Conservation (phyloP, 2,888 invertebrate species). For the Ormia ochracea region DNA sequence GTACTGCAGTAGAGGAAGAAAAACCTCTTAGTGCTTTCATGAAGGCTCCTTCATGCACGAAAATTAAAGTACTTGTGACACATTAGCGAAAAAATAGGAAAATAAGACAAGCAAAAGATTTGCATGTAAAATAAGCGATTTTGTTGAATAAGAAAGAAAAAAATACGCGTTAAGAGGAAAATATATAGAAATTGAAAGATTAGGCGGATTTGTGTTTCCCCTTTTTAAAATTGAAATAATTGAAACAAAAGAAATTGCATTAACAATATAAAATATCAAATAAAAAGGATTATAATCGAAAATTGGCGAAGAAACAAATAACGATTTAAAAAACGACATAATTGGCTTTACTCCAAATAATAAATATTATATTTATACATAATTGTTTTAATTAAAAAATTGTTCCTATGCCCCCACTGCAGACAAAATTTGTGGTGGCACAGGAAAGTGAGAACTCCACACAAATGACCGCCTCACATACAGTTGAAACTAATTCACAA, state of each 20-base stretch:
- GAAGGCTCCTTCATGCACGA: constrained; percentile 22
- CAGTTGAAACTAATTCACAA: constrained; percentile 32
- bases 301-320: constrained; percentile 46
- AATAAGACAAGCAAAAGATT: constrained; percentile 16
- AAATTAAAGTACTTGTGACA: constrained; percentile 13
- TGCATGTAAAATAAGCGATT: constrained; percentile 25
- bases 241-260: neutral
- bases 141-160: constrained; percentile 24
- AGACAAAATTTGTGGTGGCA: constrained; percentile 52
- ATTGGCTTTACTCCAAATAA: constrained; percentile 42
- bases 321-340: constrained; percentile 33
- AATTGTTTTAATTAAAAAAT: neutral
- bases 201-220: neutral
- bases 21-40: constrained; percentile 63
- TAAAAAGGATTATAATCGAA: constrained; percentile 46
- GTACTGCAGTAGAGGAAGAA: constrained; percentile 64
- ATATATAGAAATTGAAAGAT: constrained; percentile 1
- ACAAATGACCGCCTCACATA: constrained; percentile 21
- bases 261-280: neutral
- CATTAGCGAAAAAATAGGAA: constrained; percentile 13
- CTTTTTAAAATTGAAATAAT: neutral
- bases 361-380: constrained; percentile 2
- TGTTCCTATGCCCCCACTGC: constrained; percentile 55
- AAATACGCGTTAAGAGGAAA: constrained; percentile 25
- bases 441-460: constrained; percentile 25